Evolutionary conservation across 2,113 vertebrate species (phyloP).

Genomic region (Gymnogyps californianus): DNA sequence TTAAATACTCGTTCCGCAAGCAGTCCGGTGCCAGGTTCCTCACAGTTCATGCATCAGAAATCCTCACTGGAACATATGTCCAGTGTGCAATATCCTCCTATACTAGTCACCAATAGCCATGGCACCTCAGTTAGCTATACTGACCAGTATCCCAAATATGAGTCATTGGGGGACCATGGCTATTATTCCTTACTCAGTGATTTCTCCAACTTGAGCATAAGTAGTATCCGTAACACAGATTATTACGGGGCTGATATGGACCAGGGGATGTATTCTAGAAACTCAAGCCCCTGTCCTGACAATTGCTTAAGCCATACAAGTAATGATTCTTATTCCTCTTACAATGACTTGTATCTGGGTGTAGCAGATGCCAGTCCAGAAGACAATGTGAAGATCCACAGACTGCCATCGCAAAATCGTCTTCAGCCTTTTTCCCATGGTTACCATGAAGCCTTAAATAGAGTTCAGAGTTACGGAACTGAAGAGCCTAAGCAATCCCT

Average conservation of each 20-base stretch:
- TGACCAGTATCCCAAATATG: slow-evolving; percentile 94
- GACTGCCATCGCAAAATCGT: slow-evolving; percentile 81
- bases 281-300: slow-evolving; percentile 87
- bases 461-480: slow-evolving; percentile 91
- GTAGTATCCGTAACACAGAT: slow-evolving; percentile 88
- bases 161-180: slow-evolving; percentile 91
- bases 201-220: slow-evolving; percentile 93
- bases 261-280: slow-evolving; percentile 83
- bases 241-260: slow-evolving; percentile 92
- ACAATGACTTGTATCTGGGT: slow-evolving; percentile 90
- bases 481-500: slow-evolving; percentile 89
- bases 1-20: slow-evolving; percentile 97
- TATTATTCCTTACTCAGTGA: slow-evolving; percentile 97
- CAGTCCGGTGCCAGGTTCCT: slow-evolving; percentile 93
- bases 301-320: slow-evolving; percentile 91
- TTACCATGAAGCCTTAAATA: slow-evolving; percentile 89
- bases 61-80: slow-evolving; percentile 91
- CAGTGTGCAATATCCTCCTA: slow-evolving; percentile 94
- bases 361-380: slow-evolving; percentile 88
- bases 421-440: slow-evolving; percentile 91
- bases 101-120: slow-evolving; percentile 96
- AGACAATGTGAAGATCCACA: slow-evolving; percentile 86
- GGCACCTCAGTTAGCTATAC: slow-evolving; percentile 89
- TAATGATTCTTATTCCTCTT: slow-evolving; percentile 93
- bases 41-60: slow-evolving; percentile 90